These are phyloP conservation scores for Hartigia nigra DNA, from an alignment of 2,888 invertebrate species.

Conservation along the genomic window DNA sequence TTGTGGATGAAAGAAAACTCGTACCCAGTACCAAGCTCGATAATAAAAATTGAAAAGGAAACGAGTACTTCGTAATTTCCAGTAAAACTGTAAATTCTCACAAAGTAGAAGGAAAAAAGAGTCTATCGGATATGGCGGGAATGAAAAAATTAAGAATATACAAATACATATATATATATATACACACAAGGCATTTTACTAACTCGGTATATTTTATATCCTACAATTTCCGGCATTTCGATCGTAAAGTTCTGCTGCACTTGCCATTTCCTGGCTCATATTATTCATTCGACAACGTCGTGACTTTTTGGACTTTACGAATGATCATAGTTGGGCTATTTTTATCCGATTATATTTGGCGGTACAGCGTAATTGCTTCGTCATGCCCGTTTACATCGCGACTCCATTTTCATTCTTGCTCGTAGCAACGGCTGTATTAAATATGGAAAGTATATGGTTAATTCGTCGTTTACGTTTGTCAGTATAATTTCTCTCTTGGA, in stretches of 20 bases:
- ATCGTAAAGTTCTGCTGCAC: conserved; percentile 21
- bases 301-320: not conserved
- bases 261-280: conserved; percentile 44
- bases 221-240: conserved; percentile 40
- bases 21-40: not conserved
- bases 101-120: not conserved
- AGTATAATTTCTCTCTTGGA: not conserved
- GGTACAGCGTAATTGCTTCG: not conserved
- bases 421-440: not conserved
- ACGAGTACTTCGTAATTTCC: not conserved
- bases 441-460: not conserved
- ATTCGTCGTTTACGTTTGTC: not conserved
- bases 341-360: not conserved
- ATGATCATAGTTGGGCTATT: not conserved
- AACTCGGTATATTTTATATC: conserved; percentile 18
- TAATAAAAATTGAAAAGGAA: not conserved
- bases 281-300: conserved; percentile 9
- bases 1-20: not conserved
- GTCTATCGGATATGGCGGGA: not conserved
- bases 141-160: not conserved
- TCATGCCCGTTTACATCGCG: not conserved
- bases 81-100: not conserved
- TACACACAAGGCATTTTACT: not conserved
- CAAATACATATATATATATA: not conserved
- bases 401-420: not conserved